Evolutionary conservation across 2,888 invertebrate species (phyloP).

Genomic region (Cephus sareptanus): DNA sequence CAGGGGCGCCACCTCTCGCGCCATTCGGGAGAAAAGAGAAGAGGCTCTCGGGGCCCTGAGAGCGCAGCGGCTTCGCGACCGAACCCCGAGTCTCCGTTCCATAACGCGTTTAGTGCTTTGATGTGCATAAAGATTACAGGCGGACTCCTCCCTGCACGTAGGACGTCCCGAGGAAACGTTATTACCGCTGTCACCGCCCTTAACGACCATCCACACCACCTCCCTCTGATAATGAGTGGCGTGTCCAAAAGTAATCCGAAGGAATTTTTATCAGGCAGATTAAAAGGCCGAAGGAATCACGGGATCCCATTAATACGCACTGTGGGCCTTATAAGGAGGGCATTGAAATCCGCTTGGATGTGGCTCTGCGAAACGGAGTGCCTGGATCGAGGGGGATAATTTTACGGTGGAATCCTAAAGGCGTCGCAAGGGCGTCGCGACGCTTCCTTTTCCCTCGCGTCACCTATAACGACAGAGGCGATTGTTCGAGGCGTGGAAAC

Average conservation of each 20-base stretch:
- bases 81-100: background rate
- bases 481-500: slow-evolving; percentile 60
- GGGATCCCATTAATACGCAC: background rate
- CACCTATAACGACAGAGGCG: slow-evolving; percentile 27
- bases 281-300: background rate
- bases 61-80: background rate
- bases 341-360: background rate
- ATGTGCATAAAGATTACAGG: background rate
- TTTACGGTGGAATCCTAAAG: slow-evolving; percentile 18
- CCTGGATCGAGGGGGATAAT: background rate
- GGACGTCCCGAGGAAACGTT: background rate
- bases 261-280: background rate
- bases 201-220: background rate
- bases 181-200: background rate
- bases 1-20: slow-evolving; percentile 26
- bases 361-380: background rate
- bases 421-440: slow-evolving; percentile 20
- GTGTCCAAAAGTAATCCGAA: background rate
- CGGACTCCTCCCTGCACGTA: background rate
- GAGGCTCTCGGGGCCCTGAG: background rate
- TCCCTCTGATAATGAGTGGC: background rate
- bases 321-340: background rate
- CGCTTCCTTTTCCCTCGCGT: slow-evolving; percentile 2
- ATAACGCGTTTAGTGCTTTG: background rate
- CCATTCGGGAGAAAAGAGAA: slow-evolving; percentile 16